A percentile compares a stretch with the other conserved stretches of the same genome.
Conservation (phyloP, 2,797 vertebrate genomes). For the Nannoperca obscura region DNA sequence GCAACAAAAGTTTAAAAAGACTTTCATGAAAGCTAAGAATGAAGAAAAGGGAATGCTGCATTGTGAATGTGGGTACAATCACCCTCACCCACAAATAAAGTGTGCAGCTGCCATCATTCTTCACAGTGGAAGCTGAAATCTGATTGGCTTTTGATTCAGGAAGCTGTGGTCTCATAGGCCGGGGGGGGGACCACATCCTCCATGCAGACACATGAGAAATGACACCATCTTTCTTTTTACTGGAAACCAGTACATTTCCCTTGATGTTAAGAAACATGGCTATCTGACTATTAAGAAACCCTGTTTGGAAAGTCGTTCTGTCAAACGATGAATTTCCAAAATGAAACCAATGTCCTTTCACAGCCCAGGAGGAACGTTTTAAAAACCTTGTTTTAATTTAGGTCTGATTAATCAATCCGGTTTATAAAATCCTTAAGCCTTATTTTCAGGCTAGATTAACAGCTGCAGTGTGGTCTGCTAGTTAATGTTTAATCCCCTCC, state of each 20-base stretch:
- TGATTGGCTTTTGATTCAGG: constrained; percentile 54
- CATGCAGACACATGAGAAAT: background rate
- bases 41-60: background rate
- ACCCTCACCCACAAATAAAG: background rate
- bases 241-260: constrained; percentile 7
- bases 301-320: background rate
- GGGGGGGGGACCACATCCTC: constrained; percentile 55
- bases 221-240: constrained; percentile 3
- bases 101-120: background rate
- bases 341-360: background rate
- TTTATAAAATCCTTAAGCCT: background rate
- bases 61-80: background rate
- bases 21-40: background rate
- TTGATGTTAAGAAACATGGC: background rate
- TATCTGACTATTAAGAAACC: background rate
- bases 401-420: background rate
- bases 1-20: background rate
- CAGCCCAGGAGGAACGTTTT: background rate
- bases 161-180: constrained; percentile 54
- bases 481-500: constrained; percentile 1
- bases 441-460: background rate
- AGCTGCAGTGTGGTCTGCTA: background rate
- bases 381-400: background rate
- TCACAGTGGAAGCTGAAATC: background rate
- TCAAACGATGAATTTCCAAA: background rate